phyloP scores from a whole-genome alignment of 2,888 invertebrate species.

The Gari tellinella region DNA sequence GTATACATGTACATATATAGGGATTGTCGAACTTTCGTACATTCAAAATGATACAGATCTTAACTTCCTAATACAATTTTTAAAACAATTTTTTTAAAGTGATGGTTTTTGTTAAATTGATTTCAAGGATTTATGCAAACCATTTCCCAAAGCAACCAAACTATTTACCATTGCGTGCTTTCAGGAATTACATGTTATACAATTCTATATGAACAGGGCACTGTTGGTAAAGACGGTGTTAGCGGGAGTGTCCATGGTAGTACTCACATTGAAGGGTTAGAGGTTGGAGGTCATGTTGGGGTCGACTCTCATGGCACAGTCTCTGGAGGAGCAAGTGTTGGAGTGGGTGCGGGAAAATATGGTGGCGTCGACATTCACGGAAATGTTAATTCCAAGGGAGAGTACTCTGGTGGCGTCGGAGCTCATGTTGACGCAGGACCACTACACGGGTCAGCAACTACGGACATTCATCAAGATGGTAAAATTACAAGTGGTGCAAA shows the following conservation, averaged over 20 bases:
- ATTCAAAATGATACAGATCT: too few relatives aligned
- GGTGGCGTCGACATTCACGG: slow-evolving; percentile 37
- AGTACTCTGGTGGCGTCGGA: slow-evolving; percentile 31
- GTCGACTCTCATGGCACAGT: slow-evolving; percentile 20
- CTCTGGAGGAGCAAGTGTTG: slow-evolving; percentile 44
- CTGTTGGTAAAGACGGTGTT: slow-evolving; percentile 37
- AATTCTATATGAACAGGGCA: too few relatives aligned
- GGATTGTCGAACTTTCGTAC: too few relatives aligned
- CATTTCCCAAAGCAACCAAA: too few relatives aligned
- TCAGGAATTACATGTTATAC: too few relatives aligned
- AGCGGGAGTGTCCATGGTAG: slow-evolving; percentile 37
- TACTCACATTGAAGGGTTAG: slow-evolving; percentile 15
- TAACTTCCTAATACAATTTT: too few relatives aligned
- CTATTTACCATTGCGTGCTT: too few relatives aligned
- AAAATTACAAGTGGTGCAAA: slow-evolving; percentile 41
- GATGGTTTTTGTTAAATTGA: too few relatives aligned
- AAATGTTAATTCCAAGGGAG: slow-evolving; percentile 22
- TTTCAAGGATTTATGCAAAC: too few relatives aligned
- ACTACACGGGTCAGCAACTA: slow-evolving; percentile 23
- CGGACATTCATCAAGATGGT: slow-evolving; percentile 47
- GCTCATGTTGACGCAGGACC: slow-evolving; percentile 37
- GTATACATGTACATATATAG: too few relatives aligned
- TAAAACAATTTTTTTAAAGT: too few relatives aligned
- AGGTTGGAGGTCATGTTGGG: slow-evolving; percentile 16
- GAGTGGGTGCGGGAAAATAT: slow-evolving; percentile 39